phyloP scores from a whole-genome alignment of 2,888 invertebrate genomes.

The Andrena praecox region DNA sequence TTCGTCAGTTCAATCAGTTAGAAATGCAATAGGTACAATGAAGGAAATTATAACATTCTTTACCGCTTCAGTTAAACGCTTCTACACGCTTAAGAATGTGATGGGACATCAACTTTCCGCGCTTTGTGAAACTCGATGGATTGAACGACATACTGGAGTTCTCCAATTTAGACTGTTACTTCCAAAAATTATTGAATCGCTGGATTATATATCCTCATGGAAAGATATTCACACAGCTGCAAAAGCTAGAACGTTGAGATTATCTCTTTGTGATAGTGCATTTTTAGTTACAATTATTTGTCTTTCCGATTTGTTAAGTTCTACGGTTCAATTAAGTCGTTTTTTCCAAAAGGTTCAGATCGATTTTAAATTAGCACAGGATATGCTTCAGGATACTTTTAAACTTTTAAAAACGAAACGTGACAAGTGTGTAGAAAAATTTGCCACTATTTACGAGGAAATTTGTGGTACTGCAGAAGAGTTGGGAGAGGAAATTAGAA shows the following conservation, averaged over 20 bases:
- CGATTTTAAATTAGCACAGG: neutral
- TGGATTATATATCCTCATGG: constrained; percentile 1
- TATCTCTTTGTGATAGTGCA: neutral
- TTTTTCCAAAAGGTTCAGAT: neutral
- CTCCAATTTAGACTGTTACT: constrained; percentile 2
- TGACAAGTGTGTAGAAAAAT: neutral
- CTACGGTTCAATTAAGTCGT: neutral
- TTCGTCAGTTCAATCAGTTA: neutral
- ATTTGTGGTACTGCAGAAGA: neutral
- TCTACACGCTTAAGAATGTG: neutral
- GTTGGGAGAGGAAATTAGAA: neutral
- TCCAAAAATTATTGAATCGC: constrained; percentile 1
- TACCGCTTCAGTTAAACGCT: neutral
- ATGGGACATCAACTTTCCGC: neutral
- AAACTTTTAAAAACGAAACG: neutral
- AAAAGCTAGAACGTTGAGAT: neutral
- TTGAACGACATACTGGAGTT: neutral
- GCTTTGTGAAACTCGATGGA: neutral
- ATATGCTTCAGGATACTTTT: neutral
- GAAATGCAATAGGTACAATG: constrained; percentile 1
- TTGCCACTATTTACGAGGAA: neutral
- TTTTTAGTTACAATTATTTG: constrained; percentile 6
- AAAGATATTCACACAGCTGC: neutral
- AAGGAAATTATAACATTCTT: neutral
- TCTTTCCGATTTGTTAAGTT: neutral